Percentiles rank a stretch among this genome's conserved stretches.
These are phyloP conservation scores for Hipparchia sbordonii DNA, from an alignment of 2,888 invertebrate species.

Conservation along the genomic window DNA sequence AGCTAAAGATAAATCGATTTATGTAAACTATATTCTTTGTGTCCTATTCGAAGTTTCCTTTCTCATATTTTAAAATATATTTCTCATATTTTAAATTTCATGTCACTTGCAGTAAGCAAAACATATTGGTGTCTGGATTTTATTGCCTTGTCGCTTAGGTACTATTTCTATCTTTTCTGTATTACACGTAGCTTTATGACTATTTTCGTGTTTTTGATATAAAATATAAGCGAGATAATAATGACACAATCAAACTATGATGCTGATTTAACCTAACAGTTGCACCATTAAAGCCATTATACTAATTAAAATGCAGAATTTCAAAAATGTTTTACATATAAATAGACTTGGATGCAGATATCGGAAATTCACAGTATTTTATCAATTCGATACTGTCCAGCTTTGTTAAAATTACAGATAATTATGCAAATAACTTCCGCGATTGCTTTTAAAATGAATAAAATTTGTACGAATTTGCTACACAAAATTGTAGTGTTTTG, in stretches of 20 bases:
- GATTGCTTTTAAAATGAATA: conserved; percentile 13
- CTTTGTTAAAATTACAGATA: conserved; percentile 28
- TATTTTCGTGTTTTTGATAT: not conserved
- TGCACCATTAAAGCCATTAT: conserved; percentile 7
- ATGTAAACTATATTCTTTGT: too few relatives aligned
- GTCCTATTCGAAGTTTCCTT: too few relatives aligned
- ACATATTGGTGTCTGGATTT: not conserved
- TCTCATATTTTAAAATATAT: too few relatives aligned
- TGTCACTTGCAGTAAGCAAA: not conserved
- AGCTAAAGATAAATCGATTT: too few relatives aligned
- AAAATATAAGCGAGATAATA: not conserved
- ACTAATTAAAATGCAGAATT: conserved; percentile 14
- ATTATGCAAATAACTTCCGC: conserved; percentile 32
- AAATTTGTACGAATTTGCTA: conserved; percentile 9
- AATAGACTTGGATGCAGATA: conserved; percentile 16
- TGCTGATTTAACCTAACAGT: not conserved
- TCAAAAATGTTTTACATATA: conserved; percentile 10
- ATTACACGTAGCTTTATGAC: not conserved
- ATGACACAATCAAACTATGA: not conserved
- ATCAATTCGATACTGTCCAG: conserved; percentile 24
- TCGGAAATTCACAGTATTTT: conserved; percentile 17
- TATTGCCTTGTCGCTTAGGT: not conserved
- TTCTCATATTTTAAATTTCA: not conserved
- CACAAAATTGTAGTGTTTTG: conserved; percentile 10
- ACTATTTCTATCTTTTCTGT: not conserved